phyloP scores from a whole-genome alignment of 2,113 vertebrate genomes.

The Bubo bubo region DNA sequence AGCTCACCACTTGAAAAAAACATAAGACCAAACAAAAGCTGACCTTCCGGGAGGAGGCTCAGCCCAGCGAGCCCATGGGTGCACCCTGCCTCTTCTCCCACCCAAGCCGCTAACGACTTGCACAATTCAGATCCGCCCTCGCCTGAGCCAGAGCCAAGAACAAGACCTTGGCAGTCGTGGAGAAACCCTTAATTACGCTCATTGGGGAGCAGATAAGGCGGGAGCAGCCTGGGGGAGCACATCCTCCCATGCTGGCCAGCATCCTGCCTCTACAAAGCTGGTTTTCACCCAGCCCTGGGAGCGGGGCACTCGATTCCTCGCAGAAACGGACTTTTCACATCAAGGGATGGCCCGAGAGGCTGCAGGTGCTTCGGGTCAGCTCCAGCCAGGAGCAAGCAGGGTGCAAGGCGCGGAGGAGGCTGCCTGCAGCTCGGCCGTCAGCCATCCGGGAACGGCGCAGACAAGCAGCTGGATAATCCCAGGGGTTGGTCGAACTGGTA shows the following conservation, averaged over 20 bases:
- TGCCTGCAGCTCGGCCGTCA: not conserved
- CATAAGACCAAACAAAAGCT: not conserved
- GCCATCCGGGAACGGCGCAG: not conserved
- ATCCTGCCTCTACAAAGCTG: not conserved
- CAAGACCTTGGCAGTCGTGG: not conserved
- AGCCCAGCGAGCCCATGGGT: not conserved
- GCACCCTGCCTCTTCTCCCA: not conserved
- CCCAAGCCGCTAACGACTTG: not conserved
- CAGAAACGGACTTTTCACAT: not conserved
- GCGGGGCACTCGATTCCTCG: accelerated
- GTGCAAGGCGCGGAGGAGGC: not conserved
- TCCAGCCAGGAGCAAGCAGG: not conserved
- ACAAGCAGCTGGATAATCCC: slow-evolving; percentile 7
- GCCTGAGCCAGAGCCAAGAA: not conserved
- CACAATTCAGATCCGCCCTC: not conserved
- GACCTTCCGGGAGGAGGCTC: not conserved
- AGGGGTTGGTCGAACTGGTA: not conserved
- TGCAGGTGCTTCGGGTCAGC: not conserved
- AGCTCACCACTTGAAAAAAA: not conserved
- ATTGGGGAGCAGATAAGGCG: not conserved
- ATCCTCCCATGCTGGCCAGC: not conserved
- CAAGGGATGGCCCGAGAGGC: accelerated
- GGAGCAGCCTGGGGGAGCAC: not conserved
- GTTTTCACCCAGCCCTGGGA: not conserved
- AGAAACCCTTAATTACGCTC: not conserved